phyloP scores from a whole-genome alignment of 2,113 vertebrate genomes.

The Microtus ochrogaster region DNA sequence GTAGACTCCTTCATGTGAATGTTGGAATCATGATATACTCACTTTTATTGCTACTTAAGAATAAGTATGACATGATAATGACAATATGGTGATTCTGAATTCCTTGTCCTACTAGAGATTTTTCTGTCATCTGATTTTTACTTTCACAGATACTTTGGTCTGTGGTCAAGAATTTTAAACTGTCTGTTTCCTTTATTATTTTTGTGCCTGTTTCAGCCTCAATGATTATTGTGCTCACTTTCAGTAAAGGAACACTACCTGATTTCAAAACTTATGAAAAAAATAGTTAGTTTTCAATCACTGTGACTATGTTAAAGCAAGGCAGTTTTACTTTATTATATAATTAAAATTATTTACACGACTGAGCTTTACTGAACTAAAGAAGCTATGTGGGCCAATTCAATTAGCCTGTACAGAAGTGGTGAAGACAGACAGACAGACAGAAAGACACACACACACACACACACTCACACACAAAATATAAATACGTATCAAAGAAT shows the following conservation, averaged over 20 bases:
- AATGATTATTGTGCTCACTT: background rate
- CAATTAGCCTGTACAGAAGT: conserved; percentile 71
- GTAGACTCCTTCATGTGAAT: conserved; percentile 9
- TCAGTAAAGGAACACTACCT: conserved; percentile 19
- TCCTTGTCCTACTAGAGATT: conserved; percentile 1
- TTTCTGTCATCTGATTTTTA: background rate
- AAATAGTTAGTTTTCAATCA: conserved; percentile 59
- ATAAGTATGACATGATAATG: background rate
- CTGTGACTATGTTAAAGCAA: conserved; percentile 13
- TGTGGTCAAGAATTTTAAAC: conserved; percentile 27
- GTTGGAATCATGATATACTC: background rate
- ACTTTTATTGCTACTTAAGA: background rate
- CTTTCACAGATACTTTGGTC: conserved; percentile 16
- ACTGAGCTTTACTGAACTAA: conserved; percentile 79
- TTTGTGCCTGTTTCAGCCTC: background rate
- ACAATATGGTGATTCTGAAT: background rate
- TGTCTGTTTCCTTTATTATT: conserved; percentile 19
- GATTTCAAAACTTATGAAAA: conserved; percentile 62
- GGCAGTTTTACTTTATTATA: conserved; percentile 72
- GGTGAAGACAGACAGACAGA: background rate
- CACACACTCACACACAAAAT: background rate
- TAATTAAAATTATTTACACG: conserved; percentile 75
- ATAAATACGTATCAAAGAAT: conserved; percentile 67
- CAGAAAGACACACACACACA: background rate
- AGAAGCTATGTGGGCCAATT: conserved; percentile 72